Conservation (phyloP, 2,888 invertebrate species). For the Agrochola macilenta region DNA sequence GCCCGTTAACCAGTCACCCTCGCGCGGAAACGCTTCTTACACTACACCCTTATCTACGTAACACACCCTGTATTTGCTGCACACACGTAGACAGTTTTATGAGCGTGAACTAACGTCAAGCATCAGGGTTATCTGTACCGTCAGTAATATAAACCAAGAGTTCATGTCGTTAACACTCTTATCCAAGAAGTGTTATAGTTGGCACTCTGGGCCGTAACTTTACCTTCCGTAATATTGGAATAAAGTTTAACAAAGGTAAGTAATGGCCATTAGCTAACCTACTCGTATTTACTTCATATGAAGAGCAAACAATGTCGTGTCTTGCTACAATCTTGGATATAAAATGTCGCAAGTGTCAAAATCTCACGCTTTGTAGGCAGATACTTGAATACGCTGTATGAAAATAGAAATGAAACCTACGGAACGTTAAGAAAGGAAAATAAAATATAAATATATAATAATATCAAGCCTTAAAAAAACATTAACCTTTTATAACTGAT, state of each 20-base stretch:
- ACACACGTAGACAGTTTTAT: constrained; percentile 53
- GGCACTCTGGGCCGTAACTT: not conserved
- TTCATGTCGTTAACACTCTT: constrained; percentile 32
- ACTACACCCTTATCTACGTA: constrained; percentile 52
- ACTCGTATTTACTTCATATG: constrained; percentile 7
- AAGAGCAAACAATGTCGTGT: constrained; percentile 12
- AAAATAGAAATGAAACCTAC: not conserved
- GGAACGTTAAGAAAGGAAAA: not conserved
- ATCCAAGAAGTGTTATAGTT: constrained; percentile 5
- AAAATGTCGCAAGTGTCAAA: not conserved
- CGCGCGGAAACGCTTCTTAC: constrained; percentile 37
- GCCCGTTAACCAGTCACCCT: constrained; percentile 63
- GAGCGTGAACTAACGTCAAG: constrained; percentile 46
- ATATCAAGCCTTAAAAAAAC: not conserved
- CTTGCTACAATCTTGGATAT: not conserved
- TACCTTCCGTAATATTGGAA: constrained; percentile 3
- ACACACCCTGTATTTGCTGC: constrained; percentile 57
- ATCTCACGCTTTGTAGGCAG: not conserved
- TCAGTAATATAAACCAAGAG: constrained; percentile 26
- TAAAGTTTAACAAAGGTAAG: not conserved
- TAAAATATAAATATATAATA: not conserved
- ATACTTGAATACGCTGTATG: constrained; percentile 3
- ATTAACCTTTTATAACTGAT: not conserved
- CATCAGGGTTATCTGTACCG: constrained; percentile 42
- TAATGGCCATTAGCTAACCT: not conserved